Base-by-base conservation (phyloP, 2,113 vertebrate genomes). In the Leptodactylus fuscus region DNA sequence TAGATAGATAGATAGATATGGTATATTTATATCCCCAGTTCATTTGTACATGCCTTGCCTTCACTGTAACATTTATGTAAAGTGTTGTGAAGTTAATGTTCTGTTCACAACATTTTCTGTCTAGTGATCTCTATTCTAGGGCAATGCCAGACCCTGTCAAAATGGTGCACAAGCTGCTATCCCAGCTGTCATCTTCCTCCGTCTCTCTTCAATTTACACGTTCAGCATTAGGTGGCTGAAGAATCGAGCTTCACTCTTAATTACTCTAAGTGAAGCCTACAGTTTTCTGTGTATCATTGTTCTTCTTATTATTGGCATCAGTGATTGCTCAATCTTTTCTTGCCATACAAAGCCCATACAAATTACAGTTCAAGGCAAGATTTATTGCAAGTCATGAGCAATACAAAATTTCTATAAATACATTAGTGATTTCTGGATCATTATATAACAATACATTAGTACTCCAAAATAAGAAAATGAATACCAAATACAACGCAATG, bases 121-220 rank as follows among this genome's bases (percentile, higher is more conserved):
- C 83, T 38, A 79, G 75, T 78, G 60, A 51, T 79, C 76, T n/a
- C 60, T 79, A 65, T 79, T 79, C 60, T 58, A 84, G 82, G 71
- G 53, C 71, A 75, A 38, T 80, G 83, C 75, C 83, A 85, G 65
- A 55, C 75, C 46, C 60, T 71, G 48, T 85, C 62, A 85, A 49
- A 70, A 70, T 85, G 83, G 77, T 55, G 32, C 36, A 70, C 83
- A 85, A 85, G 75, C 83, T 85, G 83, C 75, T 85, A 55, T 79
- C 60, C 75, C 83, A 85, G 83, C 83, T 79, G 83, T 80, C 83
- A 79, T 85, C 34, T 79, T 79, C 22, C 74, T 78, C 65, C 62
- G 18, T 79, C 62, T 53, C 46, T 79, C 53, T 85, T 38, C 73
- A 85, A 85, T 85, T 85, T 85, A 85, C 83, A 85, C 75, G 16